Evolutionary conservation across 2,888 invertebrate genomes (phyloP).

Genomic region (Dicycla oo): DNA sequence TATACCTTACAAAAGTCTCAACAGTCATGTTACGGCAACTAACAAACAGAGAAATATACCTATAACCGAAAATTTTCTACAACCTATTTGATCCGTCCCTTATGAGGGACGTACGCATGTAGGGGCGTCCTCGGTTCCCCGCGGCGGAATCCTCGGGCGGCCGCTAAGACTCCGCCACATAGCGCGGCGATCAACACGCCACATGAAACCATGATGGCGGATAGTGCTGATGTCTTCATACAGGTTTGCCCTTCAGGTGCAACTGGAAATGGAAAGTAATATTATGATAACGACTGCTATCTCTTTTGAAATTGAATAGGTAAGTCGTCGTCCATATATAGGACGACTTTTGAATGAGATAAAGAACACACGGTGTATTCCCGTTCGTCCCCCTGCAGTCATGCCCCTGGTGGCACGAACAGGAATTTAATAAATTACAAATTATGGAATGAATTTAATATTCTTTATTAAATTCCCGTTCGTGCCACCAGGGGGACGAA

Average conservation of each 20-base stretch:
- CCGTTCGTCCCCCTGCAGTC: no score
- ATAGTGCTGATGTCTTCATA: constrained; percentile 91
- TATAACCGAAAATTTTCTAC: constrained; percentile 6
- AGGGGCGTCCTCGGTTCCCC: constrained; percentile 84
- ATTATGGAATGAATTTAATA: no score
- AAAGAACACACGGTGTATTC: no score
- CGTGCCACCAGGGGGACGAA: no score
- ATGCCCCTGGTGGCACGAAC: no score
- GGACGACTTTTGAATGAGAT: no score
- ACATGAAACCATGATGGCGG: constrained; percentile 92
- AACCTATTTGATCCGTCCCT: constrained; percentile 91
- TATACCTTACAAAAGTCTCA: constrained; percentile 28
- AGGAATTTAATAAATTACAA: no score
- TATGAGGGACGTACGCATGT: constrained; percentile 91
- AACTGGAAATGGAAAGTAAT: constrained; percentile 65
- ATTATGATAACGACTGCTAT: neutral
- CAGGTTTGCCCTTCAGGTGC: constrained; percentile 91
- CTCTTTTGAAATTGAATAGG: no score
- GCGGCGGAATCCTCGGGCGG: constrained; percentile 93
- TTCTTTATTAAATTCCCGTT: no score
- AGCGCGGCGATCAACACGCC: constrained; percentile 93
- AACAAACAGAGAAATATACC: constrained; percentile 1
- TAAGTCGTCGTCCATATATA: no score
- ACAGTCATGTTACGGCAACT: constrained; percentile 36
- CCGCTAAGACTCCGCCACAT: constrained; percentile 93